Base-by-base conservation (phyloP, 2,888 invertebrate species). In the Hemistola chrysoprasaria region DNA sequence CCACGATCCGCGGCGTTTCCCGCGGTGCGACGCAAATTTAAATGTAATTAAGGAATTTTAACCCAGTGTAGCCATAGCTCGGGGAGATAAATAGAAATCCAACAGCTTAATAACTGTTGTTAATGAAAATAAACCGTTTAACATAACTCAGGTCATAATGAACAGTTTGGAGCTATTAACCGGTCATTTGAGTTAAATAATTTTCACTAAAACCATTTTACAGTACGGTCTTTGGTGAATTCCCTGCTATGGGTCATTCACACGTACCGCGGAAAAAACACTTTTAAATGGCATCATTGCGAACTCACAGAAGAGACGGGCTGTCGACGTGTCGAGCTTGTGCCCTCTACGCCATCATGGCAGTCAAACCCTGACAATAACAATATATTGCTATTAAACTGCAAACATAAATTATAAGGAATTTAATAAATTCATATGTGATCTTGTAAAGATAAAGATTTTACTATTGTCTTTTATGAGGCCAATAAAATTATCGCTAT, bases 11-110 rank as follows among this genome's bases (percentile, higher is more conserved):
- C 65, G 73, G 61, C 57, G 70, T 61, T 9, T 66, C 81, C 78
- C 67, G 71, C 64, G 41, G 83, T 28, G 78, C 65, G 63, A 65
- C 65, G 74, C 75, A 78, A 79, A 82, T 78, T 73, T 67, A 77
- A 76, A 70, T 68, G 59, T 65, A 77, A 80, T 82, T 74, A 78
- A 65, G 42, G 53, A 53, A 42, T 59, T 48, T 21, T 40, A 42
- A 32, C 16, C 16, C n/a, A n/a, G n/a, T n/a, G 16, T 28, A 32
- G 21, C 6, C 26, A 11, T 35, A 40, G 24, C 47, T 40, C 37
- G 45, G 24, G 45, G 40, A 47, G 42, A 33, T 30, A 40, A 35
- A 26, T 33, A 37, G 32, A 42, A 30, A 34, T 25, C 2, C 50
- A 64, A 74, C 65, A 57, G 59, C 71, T 72, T 76, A 70, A 76